Evolutionary conservation across 2,113 vertebrate genomes (phyloP).

Genomic region (Actenoides hombroni): DNA sequence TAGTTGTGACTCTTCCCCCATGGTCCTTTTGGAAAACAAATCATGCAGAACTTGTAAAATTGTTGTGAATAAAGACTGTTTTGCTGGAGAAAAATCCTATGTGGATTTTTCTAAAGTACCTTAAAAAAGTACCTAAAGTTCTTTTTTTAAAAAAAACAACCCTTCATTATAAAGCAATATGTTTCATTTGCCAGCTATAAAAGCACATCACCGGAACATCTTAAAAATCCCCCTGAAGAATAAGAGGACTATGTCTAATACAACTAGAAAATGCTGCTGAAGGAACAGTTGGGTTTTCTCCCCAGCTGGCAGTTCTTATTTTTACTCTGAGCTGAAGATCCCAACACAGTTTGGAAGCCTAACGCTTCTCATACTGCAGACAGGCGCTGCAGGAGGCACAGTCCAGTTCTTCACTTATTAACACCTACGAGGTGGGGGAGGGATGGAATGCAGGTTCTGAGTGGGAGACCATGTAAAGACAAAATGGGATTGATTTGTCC

Average conservation of each 20-base stretch:
- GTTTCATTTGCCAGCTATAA: not conserved
- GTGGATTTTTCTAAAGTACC: no score
- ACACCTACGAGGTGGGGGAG: rapidly evolving
- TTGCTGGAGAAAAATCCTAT: not conserved
- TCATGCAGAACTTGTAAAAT: not conserved
- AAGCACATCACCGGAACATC: not conserved
- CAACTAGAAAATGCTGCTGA: not conserved
- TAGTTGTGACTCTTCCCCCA: not conserved
- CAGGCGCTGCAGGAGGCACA: not conserved
- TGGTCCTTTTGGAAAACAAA: not conserved
- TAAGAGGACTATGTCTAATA: rapidly evolving
- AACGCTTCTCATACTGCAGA: not conserved
- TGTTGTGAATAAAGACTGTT: not conserved
- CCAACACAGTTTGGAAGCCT: not conserved
- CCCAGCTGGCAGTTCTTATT: not conserved
- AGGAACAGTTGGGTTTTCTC: not conserved
- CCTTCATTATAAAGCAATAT: not conserved
- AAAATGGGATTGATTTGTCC: not conserved
- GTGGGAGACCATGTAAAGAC: not conserved
- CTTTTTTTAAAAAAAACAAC: not conserved
- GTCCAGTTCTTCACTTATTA: not conserved
- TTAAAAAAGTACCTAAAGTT: not conserved
- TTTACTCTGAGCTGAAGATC: not conserved
- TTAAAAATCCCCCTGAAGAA: not conserved
- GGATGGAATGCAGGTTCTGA: not conserved